Evolutionary conservation across 1,140 invertebrate genomes (phyloP).

Genomic region (Dendrolimus kikuchii): DNA sequence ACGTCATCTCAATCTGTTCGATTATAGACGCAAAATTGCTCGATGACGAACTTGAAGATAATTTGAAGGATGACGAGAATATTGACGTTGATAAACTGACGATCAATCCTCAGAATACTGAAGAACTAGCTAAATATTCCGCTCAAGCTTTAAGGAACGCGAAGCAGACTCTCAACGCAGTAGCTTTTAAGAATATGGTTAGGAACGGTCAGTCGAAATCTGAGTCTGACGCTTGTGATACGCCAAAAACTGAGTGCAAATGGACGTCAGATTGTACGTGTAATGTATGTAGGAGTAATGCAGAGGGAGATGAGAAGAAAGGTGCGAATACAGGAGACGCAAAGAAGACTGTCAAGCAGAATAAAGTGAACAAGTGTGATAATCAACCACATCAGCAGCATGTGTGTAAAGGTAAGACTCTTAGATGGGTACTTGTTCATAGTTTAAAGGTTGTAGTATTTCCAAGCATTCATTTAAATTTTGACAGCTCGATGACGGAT

Average conservation of each 20-base stretch:
- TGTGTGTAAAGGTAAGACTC: constrained; percentile 52
- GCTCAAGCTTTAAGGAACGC: constrained; percentile 54
- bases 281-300: constrained; percentile 36
- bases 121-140: constrained; percentile 54
- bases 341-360: constrained; percentile 25
- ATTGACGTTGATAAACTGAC: constrained; percentile 7
- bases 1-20: constrained; percentile 51
- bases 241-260: constrained; percentile 50
- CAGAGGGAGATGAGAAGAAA: constrained; percentile 17
- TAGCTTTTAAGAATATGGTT: constrained; percentile 48
- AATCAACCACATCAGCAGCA: constrained; percentile 49
- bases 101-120: constrained; percentile 33
- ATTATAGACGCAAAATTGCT: constrained; percentile 50
- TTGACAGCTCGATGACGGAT: not conserved
- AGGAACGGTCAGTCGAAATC: constrained; percentile 45
- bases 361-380: constrained; percentile 40
- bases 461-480: not conserved
- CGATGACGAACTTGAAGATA: constrained; percentile 50
- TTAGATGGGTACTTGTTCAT: not conserved
- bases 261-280: constrained; percentile 58
- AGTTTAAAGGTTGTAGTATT: not conserved
- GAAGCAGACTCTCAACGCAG: constrained; percentile 52
- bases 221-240: constrained; percentile 47
- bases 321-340: constrained; percentile 27
- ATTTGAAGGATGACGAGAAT: constrained; percentile 27